Percentiles rank a stretch among this genome's conserved stretches.
phyloP scores from a whole-genome alignment of 2,888 invertebrate species.

The Drosophila diplacantha region DNA sequence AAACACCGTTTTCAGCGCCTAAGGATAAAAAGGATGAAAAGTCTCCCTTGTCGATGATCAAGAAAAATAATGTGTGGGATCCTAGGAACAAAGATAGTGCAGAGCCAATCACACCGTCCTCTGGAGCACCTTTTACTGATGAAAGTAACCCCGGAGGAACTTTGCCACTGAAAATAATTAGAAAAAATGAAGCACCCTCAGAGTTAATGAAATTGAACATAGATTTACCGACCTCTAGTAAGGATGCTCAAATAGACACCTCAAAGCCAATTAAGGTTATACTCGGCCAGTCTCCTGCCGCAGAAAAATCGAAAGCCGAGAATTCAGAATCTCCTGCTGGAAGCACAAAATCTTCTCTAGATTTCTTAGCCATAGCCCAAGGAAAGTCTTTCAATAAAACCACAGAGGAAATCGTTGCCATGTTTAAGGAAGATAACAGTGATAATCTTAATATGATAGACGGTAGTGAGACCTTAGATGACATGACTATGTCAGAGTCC shows the following conservation, averaged over 20 bases:
- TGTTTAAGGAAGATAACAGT: slow-evolving; percentile 9
- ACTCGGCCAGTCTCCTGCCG: too few species aligned
- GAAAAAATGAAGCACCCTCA: not conserved
- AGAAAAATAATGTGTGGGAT: not conserved
- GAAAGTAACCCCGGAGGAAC: not conserved
- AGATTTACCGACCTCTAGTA: not conserved
- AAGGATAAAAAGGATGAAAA: not conserved
- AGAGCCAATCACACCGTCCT: too few species aligned
- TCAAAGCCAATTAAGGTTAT: not conserved
- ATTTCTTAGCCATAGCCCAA: not conserved
- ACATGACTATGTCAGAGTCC: not conserved
- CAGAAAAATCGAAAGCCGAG: not conserved
- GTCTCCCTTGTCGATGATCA: not conserved
- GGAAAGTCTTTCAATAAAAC: not conserved
- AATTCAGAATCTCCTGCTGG: not conserved
- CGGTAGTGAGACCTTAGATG: not conserved
- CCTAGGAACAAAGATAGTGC: not conserved
- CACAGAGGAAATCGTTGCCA: slow-evolving; percentile 23
- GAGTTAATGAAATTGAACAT: not conserved
- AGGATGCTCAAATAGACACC: not conserved
- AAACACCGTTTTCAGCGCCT: too few species aligned
- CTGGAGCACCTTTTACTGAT: not conserved
- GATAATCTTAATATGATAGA: not conserved
- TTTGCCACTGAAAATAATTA: slow-evolving; percentile 1
- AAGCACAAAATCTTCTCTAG: not conserved